Evolutionary conservation across 2,113 vertebrate genomes (phyloP).

Genomic region (Lepidothrix coronata): DNA sequence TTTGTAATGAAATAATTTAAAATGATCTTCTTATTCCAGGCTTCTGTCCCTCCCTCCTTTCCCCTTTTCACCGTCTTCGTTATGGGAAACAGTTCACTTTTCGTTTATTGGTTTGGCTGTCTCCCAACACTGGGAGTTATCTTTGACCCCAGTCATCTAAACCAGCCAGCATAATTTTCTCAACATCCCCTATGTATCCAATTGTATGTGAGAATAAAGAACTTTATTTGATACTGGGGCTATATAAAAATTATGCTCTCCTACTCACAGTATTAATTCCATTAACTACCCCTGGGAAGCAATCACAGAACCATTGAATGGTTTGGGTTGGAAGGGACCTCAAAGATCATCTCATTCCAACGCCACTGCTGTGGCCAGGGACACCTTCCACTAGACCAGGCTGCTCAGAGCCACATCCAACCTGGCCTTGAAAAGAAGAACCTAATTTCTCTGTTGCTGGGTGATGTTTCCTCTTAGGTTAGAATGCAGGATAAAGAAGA

Average conservation of each 20-base stretch:
- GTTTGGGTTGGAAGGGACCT: background rate
- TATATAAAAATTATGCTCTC: background rate
- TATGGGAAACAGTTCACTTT: background rate
- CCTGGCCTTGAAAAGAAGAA: background rate
- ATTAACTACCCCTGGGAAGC: background rate
- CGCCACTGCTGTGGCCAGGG: background rate
- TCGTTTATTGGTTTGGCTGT: background rate
- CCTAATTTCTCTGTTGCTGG: background rate
- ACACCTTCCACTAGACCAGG: background rate
- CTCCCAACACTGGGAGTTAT: background rate
- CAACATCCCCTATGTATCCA: background rate
- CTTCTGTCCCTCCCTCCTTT: background rate
- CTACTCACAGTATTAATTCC: background rate
- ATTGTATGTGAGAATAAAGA: background rate
- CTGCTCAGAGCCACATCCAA: background rate
- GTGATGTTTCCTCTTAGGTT: background rate
- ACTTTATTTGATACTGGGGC: background rate
- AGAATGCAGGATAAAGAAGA: background rate
- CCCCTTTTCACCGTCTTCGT: background rate
- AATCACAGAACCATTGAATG: background rate
- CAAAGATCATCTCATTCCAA: background rate
- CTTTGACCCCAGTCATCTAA: background rate
- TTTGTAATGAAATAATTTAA: background rate
- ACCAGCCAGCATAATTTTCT: background rate
- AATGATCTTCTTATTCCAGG: background rate